Evolutionary conservation across 2,797 vertebrate species (phyloP), one percentile per base, ranked within the genome.

Genomic region (Echiichthys vipera): DNA sequence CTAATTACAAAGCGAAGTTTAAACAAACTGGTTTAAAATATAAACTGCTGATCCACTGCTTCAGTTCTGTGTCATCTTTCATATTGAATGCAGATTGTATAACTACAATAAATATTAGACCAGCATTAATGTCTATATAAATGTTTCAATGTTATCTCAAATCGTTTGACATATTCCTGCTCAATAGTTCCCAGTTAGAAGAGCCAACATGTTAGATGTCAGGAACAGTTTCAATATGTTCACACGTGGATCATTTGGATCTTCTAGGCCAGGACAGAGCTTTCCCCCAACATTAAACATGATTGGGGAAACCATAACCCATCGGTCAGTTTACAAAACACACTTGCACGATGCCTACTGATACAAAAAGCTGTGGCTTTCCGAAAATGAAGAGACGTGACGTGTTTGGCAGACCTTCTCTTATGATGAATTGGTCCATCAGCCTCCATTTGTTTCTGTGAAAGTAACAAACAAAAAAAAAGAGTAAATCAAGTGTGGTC

Each of bases 21-120:
- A 4, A 65, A 65, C 54, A 22, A 77, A 77, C 3, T 46, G 17
- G 5, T 29, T 70, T 18, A 10, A 30, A 63, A 59, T 37, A 56
- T 13, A 30, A 54, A 1, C 3, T 58, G 8, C 39, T 17, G 9
- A 27, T n/a, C 4, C 4, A 64, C 0, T 9, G 39, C 39, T 43
- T 17, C 8, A 39, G 15, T 29, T 39, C 17, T 70, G 7, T 22
- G 27, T 36, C 29, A 5, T 45, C 5, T 54, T 43, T 39, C n/a
- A n/a, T 12, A 12, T 30, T 34, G 45, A 57, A 45, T 63, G 32
- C 50, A 36, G 54, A 39, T 36, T 29, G 2, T 50, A 29, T 36
- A 25, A 49, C 20, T 36, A 17, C 50, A 63, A 18, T 24, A 49
- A 30, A 8, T 20, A 37, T n/a, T 18, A 30, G 18, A 15, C 15